Base-by-base conservation (phyloP, 2,888 invertebrate species). In the Rutpela maculata region DNA sequence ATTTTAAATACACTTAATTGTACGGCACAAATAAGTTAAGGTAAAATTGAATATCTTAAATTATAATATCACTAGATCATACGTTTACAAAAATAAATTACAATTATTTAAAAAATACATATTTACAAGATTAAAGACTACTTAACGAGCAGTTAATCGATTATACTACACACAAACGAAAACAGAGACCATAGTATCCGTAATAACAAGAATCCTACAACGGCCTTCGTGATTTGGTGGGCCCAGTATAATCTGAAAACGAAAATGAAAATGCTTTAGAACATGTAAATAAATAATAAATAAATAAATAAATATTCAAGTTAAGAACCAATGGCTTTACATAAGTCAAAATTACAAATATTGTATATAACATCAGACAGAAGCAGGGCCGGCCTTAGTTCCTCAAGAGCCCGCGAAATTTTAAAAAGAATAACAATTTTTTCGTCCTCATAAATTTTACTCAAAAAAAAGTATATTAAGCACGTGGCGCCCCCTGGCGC, bases 201-300 rank as follows among this genome's bases (percentile, higher is more conserved):
- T 18, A 70, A 12, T 43, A 70, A 15, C 56, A 70, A 22, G 10
- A 70, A 70, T 22, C 56, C 70, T 6, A 60, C 60, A 18, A 70
- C 70, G 9, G 12, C 43, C n/a, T 70, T 70, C n/a, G 18, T 60
- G 1, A 43, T 35, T 22, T 70, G 70, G n/a, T 70, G 70, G 9
- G 70, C 70, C 70, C 70, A 70, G 22, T 60, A 70, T 15, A 70
- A 43, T 43, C 70, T 70, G 31, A 18, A 66, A 66, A 66, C 1
- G 38, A 65, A 65, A 66, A 66, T 9, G 38, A 65, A 65, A 9
- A 18, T 31, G 55, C 5, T 9, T 17, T 55, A 17, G 17, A 55
- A 55, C 5, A 15, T 26, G 22, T 26, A 26, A 26, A 4, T 4
- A 26, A 26, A 26, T n/a, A n/a, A n/a, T n/a, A n/a, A n/a, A n/a